Evolutionary conservation across 2,797 vertebrate species (phyloP).

Genomic region (Mus caroli): DNA sequence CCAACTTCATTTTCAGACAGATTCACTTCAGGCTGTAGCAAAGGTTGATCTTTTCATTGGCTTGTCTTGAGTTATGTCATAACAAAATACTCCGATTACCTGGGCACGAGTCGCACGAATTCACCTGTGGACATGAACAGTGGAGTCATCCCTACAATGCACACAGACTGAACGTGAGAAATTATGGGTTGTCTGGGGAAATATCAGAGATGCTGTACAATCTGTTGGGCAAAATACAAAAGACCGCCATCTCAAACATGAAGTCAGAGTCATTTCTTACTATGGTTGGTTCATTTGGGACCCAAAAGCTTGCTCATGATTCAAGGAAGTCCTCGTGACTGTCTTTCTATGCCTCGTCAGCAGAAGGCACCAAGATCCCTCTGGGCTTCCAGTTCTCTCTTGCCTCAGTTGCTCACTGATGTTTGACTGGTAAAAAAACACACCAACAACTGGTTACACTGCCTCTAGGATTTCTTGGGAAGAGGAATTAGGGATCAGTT

Average conservation of each 20-base stretch:
- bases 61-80: not conserved
- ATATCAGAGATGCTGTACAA: not conserved
- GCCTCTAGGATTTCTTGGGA: not conserved
- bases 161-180: not conserved
- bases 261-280: not conserved
- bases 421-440: not conserved
- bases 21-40: not conserved
- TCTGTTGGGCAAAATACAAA: not conserved
- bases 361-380: not conserved
- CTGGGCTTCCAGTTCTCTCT: not conserved
- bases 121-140: not conserved
- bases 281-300: not conserved
- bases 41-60: not conserved
- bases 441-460: not conserved
- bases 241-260: not conserved
- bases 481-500: not conserved
- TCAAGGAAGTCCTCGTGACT: not conserved
- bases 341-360: not conserved
- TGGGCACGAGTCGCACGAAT: not conserved
- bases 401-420: not conserved
- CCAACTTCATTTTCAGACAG: conserved; percentile 1
- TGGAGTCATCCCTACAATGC: not conserved
- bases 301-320: not conserved
- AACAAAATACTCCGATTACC: not conserved
- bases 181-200: not conserved